Base-by-base conservation (phyloP, 2,113 vertebrate genomes). In the Pterocles gutturalis region DNA sequence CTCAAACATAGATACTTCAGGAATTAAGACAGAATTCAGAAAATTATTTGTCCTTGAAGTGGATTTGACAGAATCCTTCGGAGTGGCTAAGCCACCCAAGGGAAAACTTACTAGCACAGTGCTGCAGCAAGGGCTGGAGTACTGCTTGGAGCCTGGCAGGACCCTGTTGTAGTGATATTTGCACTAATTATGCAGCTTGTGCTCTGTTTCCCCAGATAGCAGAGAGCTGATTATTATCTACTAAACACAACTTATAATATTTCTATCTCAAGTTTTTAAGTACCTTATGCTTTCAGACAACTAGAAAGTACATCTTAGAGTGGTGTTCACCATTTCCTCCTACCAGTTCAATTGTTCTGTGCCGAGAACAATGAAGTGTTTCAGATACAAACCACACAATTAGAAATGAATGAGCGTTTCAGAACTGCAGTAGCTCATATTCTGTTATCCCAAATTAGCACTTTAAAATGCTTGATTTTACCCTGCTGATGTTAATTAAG, bases 391-490 rank as follows among this genome's bases (percentile, higher is more conserved):
- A 31, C 17, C 43, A 60, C 69, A 81, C 29, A 78, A 93, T 90
- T 82, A 89, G 48, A 93, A 89, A 71, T 49, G 26, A 96, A 93
- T 71, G 8, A 92, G 26, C 38, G 53, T 73, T 96, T 92, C 72
- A 91, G 36, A 93, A 88, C 24, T 88, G 17, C 38, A 62, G 43
- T 29, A 77, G 46, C 17, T 94, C 29, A 46, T 89, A 83, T 76
- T 94, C 53, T 96, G 57, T 92, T 89, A 79, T 82, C 77, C 41
- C 92, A 93, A 96, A 94, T 95, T 89, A 91, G 67, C 70, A 70
- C n/a, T 95, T 93, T 83, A 64, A 94, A 91, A 78, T 36, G 51
- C 58, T 93, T 87, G 41, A 94, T 96, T 97, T 96, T 96, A 77
- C 78, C 46, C 69, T 71, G 66, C 70, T 94, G 70, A 70, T 88